A percentile compares a stretch with the other conserved stretches of the same genome.
Conservation (phyloP, 2,113 vertebrate genomes). For the Drymodes brunneopygia region DNA sequence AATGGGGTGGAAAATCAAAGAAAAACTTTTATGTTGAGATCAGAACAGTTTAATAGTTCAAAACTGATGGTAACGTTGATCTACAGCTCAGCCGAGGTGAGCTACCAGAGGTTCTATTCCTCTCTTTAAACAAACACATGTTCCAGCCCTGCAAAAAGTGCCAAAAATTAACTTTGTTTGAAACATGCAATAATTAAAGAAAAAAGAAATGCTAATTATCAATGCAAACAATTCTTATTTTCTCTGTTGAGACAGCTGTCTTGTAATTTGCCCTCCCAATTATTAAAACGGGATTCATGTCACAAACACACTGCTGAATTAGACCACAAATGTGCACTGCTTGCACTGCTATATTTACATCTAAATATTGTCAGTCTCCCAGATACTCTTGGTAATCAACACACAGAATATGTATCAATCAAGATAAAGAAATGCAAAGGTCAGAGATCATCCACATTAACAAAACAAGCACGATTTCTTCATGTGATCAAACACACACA, state of each 20-base stretch:
- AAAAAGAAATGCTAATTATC: slow-evolving; percentile 6
- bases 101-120: neutral
- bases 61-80: neutral
- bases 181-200: neutral
- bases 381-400: neutral
- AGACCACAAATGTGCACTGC: slow-evolving; percentile 44
- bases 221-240: slow-evolving; percentile 13
- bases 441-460: neutral
- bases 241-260: neutral
- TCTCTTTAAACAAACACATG: neutral
- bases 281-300: slow-evolving; percentile 39
- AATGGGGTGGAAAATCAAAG: neutral
- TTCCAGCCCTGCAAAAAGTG: neutral
- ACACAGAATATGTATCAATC: neutral
- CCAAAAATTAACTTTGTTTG: neutral
- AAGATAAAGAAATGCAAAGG: neutral
- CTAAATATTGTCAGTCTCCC: slow-evolving; percentile 23
- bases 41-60: neutral
- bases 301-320: slow-evolving; percentile 40
- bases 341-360: slow-evolving; percentile 11
- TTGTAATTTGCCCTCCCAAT: slow-evolving; percentile 26
- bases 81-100: neutral
- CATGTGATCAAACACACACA: neutral
- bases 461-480: neutral
- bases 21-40: neutral